Evolutionary conservation across 2,797 vertebrate genomes (phyloP).

Genomic region (Argyrosomus regius): DNA sequence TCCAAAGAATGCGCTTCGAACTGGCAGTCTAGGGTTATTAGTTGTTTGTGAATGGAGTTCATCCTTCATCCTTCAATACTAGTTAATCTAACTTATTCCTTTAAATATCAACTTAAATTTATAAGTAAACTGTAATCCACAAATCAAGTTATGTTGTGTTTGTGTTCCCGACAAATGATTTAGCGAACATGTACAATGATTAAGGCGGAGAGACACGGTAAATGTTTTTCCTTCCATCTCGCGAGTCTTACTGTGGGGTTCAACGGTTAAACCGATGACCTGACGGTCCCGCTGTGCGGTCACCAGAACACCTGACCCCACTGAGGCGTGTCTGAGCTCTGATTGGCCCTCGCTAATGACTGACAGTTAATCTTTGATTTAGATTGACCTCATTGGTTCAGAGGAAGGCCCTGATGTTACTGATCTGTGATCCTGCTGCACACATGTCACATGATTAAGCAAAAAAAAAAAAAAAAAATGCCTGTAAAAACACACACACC

Average conservation of each 20-base stretch:
- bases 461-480: neutral
- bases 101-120: neutral
- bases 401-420: slow-evolving; percentile 13
- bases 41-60: too few relatives aligned
- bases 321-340: slow-evolving; percentile 24
- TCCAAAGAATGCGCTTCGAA: neutral
- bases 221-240: slow-evolving; percentile 25
- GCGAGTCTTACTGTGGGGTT: slow-evolving; percentile 41
- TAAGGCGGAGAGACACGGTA: slow-evolving; percentile 22
- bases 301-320: slow-evolving; percentile 59
- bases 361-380: slow-evolving; percentile 77
- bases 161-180: slow-evolving; percentile 48
- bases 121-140: neutral
- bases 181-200: slow-evolving; percentile 49
- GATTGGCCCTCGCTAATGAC: slow-evolving; percentile 59
- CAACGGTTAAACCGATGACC: slow-evolving; percentile 72
- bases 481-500: neutral
- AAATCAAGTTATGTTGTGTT: neutral
- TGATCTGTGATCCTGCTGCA: slow-evolving; percentile 12
- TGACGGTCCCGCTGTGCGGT: slow-evolving; percentile 51
- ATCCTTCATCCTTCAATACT: too few relatives aligned
- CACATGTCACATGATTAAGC: neutral
- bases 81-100: neutral
- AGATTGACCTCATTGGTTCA: slow-evolving; percentile 32
- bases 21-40: too few relatives aligned